phyloP scores from a whole-genome alignment of 2,113 vertebrate species.

The Actinemys pallida region DNA sequence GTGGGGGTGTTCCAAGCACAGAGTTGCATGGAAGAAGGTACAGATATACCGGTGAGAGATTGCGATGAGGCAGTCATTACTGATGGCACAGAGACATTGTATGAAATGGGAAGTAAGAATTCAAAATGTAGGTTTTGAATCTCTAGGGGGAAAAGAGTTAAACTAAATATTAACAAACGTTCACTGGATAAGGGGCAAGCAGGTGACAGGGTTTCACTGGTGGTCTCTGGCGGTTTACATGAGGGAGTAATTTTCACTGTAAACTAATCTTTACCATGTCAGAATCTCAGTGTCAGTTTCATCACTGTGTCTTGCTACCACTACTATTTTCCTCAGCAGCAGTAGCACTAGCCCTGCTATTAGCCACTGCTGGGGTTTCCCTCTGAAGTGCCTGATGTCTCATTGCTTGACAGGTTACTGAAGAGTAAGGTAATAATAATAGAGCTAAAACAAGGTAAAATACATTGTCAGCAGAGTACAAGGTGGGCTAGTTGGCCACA shows the following conservation, averaged over 20 bases:
- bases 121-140: background rate
- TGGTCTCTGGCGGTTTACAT: constrained; percentile 55
- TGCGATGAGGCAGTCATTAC: background rate
- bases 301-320: constrained; percentile 62
- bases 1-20: background rate
- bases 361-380: constrained; percentile 68
- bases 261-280: constrained; percentile 71
- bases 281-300: constrained; percentile 67
- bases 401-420: constrained; percentile 54
- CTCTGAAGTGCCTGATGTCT: constrained; percentile 42
- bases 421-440: constrained; percentile 57
- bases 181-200: background rate
- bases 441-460: constrained; percentile 48
- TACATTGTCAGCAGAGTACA: constrained; percentile 40
- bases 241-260: constrained; percentile 69
- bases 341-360: constrained; percentile 67
- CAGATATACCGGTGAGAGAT: background rate
- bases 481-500: constrained; percentile 62
- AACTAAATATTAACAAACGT: background rate
- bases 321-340: constrained; percentile 74
- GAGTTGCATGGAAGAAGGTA: background rate
- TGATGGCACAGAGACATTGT: background rate
- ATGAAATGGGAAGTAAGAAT: background rate
- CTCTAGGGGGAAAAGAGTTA: background rate
- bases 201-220: background rate